Evolutionary conservation across 2,113 vertebrate genomes (phyloP).

Genomic region (Prochilodus magdalenae): DNA sequence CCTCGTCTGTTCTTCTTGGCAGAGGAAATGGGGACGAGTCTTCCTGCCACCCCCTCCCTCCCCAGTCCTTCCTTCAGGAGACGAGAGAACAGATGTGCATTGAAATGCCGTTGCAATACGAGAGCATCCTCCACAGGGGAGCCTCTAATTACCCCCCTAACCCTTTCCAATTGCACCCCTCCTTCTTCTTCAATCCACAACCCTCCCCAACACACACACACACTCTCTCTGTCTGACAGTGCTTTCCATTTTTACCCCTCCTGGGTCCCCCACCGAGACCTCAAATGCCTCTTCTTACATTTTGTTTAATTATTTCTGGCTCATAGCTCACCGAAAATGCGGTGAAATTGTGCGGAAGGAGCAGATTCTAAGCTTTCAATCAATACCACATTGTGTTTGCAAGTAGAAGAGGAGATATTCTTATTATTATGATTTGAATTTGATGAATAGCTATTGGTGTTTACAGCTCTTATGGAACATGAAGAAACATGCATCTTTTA

Average conservation of each 20-base stretch:
- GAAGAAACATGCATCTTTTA: too few relatives aligned
- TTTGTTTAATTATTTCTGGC: background rate
- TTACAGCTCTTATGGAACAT: too few relatives aligned
- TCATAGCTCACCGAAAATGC: background rate
- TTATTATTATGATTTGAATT: too few relatives aligned
- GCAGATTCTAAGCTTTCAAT: too few relatives aligned
- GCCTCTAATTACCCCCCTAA: constrained; percentile 41
- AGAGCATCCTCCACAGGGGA: constrained; percentile 38
- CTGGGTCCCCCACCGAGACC: background rate
- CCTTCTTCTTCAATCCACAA: background rate
- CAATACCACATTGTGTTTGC: too few relatives aligned
- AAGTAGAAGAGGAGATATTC: too few relatives aligned
- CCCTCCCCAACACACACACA: background rate
- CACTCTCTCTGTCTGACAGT: background rate
- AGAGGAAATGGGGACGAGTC: constrained; percentile 10
- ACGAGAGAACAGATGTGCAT: constrained; percentile 40
- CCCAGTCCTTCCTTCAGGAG: background rate
- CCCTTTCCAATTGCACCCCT: constrained; percentile 7
- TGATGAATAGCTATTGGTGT: too few relatives aligned
- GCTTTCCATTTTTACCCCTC: constrained; percentile 4
- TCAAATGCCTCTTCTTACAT: background rate
- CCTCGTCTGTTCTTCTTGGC: constrained; percentile 4
- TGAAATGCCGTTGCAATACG: constrained; percentile 35
- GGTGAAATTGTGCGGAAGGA: too few relatives aligned
- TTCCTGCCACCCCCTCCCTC: background rate